Conservation (phyloP, 2,797 vertebrate genomes). For the Cygnus olor region DNA sequence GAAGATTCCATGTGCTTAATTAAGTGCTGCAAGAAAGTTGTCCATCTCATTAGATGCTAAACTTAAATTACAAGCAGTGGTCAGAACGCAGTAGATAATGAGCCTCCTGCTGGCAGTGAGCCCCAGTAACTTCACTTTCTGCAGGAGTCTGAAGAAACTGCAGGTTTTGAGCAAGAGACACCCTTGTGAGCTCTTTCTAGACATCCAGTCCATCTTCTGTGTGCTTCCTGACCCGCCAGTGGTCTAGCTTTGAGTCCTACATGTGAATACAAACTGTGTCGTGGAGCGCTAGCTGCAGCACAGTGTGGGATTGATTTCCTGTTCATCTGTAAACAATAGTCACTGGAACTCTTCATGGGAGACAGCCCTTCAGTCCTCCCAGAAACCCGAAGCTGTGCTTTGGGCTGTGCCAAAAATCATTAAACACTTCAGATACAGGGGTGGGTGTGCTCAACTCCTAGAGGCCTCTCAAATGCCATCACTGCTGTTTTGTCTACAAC, state of each 20-base stretch:
- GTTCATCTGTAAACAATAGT: conserved; percentile 10
- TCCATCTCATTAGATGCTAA: not conserved
- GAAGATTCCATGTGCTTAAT: not conserved
- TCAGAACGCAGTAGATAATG: too few relatives aligned
- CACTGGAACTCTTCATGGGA: not conserved
- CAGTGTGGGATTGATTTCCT: conserved; percentile 16
- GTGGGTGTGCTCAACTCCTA: not conserved
- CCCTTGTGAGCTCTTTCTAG: not conserved
- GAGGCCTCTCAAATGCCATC: not conserved
- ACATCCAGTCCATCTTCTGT: not conserved
- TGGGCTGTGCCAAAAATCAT: not conserved
- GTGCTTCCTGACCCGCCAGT: not conserved
- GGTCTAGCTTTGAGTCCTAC: not conserved
- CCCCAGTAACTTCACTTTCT: not conserved
- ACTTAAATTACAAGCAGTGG: not conserved
- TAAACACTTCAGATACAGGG: not conserved
- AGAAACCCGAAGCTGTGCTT: not conserved
- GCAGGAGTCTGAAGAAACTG: not conserved
- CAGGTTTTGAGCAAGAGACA: not conserved
- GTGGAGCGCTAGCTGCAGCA: not conserved
- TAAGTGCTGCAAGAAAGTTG: not conserved
- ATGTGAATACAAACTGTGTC: rapidly evolving
- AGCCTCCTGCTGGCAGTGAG: not conserved
- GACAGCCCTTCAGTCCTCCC: not conserved
- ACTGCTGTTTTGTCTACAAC: not conserved